Base-by-base conservation (phyloP, 2,888 invertebrate species). In the Ormyrus pomaceus region DNA sequence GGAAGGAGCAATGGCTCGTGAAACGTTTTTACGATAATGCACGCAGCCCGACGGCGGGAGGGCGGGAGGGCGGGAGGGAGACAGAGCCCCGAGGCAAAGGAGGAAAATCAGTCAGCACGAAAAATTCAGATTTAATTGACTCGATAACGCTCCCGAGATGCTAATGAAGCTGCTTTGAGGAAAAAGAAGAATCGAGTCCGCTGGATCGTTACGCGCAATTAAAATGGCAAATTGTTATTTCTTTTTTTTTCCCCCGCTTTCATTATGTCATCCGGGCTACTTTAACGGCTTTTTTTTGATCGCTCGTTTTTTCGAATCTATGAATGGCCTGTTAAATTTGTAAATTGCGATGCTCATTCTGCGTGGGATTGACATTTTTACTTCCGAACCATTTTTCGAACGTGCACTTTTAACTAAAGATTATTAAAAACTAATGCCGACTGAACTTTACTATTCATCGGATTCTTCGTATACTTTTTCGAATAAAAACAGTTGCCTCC, bases 61-160 rank as follows among this genome's bases (percentile, higher is more conserved):
- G 50, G 4, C 0, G 46, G 11, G 61, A 6, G 51, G 13, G 6
- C 51, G 19, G 50, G 69, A 45, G 7, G 13, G 8, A 61, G 61
- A 53, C 8, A 9, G 50, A 34, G 34, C 34, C 34, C 34, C 4
- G 34, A 34, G 34, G 34, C 0, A 34, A 34, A 34, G 34, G 34
- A 34, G 34, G 56, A 56, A 71, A 62, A 50, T 56, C 66, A 56
- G 51, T 62, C 71, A 64, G 72, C 58, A 69, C 71, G 80, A 72
- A 80, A 80, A 80, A 77, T 80, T 80, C 72, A 58, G 76, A 80
- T 80, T 80, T 73, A 80, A 80, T 80, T 80, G 80, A 72, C 72
- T 62, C 72, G 76, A 80, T 76, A 80, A 72, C 72, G 68, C 48
- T 65, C 9, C 9, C 45, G 51, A 68, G 50, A 77, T 80, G 76